Evolutionary conservation across 2,797 vertebrate genomes (phyloP).

Genomic region (Prionace glauca): DNA sequence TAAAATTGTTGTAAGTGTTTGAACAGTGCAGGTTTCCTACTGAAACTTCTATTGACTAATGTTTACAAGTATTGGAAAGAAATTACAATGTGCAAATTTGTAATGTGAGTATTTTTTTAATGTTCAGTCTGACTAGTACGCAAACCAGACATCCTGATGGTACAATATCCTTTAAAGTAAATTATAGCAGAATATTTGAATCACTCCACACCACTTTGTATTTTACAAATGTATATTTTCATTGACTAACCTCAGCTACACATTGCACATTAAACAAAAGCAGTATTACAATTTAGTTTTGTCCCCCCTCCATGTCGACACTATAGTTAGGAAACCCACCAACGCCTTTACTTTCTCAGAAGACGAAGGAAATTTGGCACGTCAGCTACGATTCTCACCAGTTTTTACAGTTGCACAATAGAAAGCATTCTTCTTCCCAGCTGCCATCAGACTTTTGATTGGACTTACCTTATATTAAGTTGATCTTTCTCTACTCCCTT

Average conservation of each 20-base stretch:
- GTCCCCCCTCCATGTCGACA: no score
- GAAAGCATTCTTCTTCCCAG: no score
- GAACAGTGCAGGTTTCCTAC: neutral
- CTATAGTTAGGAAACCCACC: no score
- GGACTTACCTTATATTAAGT: no score
- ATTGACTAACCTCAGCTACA: neutral
- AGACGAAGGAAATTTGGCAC: no score
- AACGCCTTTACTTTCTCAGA: no score
- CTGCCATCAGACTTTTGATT: no score
- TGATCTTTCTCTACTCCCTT: no score
- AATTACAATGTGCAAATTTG: neutral
- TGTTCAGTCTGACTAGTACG: neutral
- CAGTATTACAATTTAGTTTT: neutral
- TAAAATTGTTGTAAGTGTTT: neutral
- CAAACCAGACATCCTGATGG: neutral
- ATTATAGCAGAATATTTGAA: neutral
- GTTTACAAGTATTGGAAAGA: neutral
- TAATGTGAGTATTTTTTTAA: neutral
- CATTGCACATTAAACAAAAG: neutral
- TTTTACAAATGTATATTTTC: neutral
- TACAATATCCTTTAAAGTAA: neutral
- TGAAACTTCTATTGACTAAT: neutral
- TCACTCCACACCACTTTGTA: neutral
- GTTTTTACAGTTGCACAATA: no score
- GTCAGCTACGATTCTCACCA: no score